phyloP scores from a whole-genome alignment of 2,888 invertebrate species.

The Xestia rhomboidea region DNA sequence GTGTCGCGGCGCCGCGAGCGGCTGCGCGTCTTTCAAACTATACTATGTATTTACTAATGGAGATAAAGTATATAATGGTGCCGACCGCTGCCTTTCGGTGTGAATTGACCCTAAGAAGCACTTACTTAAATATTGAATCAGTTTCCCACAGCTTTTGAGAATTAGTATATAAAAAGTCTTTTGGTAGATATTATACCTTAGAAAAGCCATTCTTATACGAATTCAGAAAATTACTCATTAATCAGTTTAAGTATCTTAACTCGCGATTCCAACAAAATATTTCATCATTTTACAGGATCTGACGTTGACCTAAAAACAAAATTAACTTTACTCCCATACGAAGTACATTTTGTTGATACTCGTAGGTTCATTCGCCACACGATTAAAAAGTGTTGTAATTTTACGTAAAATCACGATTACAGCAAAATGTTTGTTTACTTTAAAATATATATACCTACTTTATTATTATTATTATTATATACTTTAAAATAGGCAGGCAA shows the following conservation, averaged over 20 bases:
- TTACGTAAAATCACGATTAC: conserved; percentile 20
- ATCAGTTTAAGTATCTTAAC: conserved; percentile 9
- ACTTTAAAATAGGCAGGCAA: conserved; percentile 9
- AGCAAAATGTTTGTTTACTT: conserved; percentile 20
- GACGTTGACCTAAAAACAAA: conserved; percentile 31
- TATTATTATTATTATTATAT: no score
- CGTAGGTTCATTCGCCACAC: conserved; percentile 5
- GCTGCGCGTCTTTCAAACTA: no score
- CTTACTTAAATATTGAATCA: conserved; percentile 2
- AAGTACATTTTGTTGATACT: conserved; percentile 23
- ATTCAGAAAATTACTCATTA: conserved; percentile 12
- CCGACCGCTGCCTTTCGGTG: no score
- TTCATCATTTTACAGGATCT: conserved; percentile 40
- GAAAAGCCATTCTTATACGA: background rate
- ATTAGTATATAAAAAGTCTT: background rate
- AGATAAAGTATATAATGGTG: no score
- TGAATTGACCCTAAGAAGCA: background rate
- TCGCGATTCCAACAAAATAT: conserved; percentile 19
- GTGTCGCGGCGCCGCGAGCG: no score
- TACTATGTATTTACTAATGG: no score
- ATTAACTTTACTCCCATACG: conserved; percentile 50
- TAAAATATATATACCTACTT: no score
- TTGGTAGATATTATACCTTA: background rate
- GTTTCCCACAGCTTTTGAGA: background rate
- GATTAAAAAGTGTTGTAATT: conserved; percentile 27